Evolutionary conservation across 2,888 invertebrate species (phyloP), one percentile per base, ranked within the genome.

Genomic region (Salticus scenicus): DNA sequence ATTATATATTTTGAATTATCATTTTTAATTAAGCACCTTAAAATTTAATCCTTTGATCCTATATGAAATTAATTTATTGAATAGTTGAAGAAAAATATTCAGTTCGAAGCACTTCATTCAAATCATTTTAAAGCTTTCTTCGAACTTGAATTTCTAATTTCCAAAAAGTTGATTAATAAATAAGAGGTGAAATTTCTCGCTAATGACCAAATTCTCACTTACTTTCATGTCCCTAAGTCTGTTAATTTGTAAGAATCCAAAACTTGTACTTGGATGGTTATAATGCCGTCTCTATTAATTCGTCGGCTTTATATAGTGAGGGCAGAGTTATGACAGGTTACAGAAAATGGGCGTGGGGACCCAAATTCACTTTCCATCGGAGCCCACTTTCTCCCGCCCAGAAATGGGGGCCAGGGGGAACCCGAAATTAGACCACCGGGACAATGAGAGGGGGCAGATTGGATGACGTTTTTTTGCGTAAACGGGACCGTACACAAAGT

Each of bases 311-410:
- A 83, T 83, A 83, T 83, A 83, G 76, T n/a, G 51, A 83, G 66
- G 33, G 82, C 30, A 72, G 70, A 66, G 71, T 76, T 76, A 76
- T 82, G 82, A 67, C 76, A 72, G 76, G 71, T 76, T 83, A 76
- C 82, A 71, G 69, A 76, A 57, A 57, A 83, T 76, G 82, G 82
- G 82, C 82, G 82, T 83, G 82, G 82, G 71, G 76, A 72, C 20
- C 47, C n/a, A 51, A 41, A 41, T 42, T 69, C 79, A 37, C 66
- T 80, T 80, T 73, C 57, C n/a, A 72, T 27, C 67, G 74, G 66
- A 24, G 57, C 30, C 76, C 76, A 76, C 71, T 76, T 57, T 74
- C 81, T 31, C 30, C 27, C 27, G 42, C 42, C 71, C 51, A 4
- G 27, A 41, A 69, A 67, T 37, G 75, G 81, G 81, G 75, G 81